Percentiles rank a stretch among this genome's conserved stretches.
phyloP scores from a whole-genome alignment of 2,888 invertebrate genomes.

The Timandra comae region DNA sequence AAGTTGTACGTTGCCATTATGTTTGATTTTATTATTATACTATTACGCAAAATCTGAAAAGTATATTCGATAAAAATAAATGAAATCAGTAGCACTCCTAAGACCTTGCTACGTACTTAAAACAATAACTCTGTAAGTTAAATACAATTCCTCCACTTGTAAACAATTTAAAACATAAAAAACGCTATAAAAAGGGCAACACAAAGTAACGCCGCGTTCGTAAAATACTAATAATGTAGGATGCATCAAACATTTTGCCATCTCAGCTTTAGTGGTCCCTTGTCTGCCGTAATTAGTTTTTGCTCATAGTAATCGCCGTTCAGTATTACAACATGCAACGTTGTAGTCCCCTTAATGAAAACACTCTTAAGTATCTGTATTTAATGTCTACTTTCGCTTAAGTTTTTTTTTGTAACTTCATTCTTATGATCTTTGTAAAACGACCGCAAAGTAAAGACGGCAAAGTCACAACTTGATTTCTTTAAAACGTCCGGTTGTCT shows the following conservation, averaged over 20 bases:
- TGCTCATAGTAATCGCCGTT: slow-evolving; percentile 56
- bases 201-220: too few species aligned
- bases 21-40: too few species aligned
- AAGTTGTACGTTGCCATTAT: too few species aligned
- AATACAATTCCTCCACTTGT: background rate
- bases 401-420: slow-evolving; percentile 51
- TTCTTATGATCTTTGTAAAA: slow-evolving; percentile 43
- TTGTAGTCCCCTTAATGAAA: slow-evolving; percentile 66
- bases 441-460: slow-evolving; percentile 31
- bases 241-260: slow-evolving; percentile 24
- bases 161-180: slow-evolving; percentile 1
- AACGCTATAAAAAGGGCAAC: background rate
- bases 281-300: slow-evolving; percentile 67
- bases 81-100: too few species aligned
- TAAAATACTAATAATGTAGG: background rate
- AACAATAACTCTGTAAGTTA: too few species aligned
- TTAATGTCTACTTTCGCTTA: slow-evolving; percentile 67
- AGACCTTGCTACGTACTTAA: too few species aligned
- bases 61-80: too few species aligned
- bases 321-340: slow-evolving; percentile 60
- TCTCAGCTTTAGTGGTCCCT: slow-evolving; percentile 35
- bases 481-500: slow-evolving; percentile 31
- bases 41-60: too few species aligned
- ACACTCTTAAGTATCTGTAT: slow-evolving; percentile 63
- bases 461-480: slow-evolving; percentile 43